phyloP scores from a whole-genome alignment of 2,888 invertebrate species.

The Prosopocoilus inquinatus region DNA sequence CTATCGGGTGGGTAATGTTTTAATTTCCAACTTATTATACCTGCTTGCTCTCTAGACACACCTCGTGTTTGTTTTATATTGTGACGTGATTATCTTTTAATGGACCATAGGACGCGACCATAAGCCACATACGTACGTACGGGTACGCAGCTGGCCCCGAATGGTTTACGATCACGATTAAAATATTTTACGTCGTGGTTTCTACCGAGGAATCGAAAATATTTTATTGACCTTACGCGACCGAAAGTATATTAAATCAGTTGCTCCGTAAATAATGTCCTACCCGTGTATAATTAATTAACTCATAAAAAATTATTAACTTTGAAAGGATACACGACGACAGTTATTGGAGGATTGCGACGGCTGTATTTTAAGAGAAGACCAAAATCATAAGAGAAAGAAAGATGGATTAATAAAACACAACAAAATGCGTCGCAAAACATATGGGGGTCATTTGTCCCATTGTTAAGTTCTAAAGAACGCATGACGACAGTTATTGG shows the following conservation, averaged over 20 bases:
- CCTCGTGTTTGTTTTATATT: slow-evolving; percentile 41
- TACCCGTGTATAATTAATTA: too few species aligned
- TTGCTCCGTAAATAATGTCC: too few species aligned
- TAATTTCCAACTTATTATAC: slow-evolving; percentile 34
- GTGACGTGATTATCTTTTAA: slow-evolving; percentile 33
- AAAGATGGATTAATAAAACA: too few species aligned
- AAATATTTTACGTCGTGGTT: slow-evolving; percentile 2
- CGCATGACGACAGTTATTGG: too few species aligned
- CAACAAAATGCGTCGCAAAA: too few species aligned
- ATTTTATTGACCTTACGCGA: not conserved
- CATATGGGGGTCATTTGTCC: too few species aligned
- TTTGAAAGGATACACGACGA: too few species aligned
- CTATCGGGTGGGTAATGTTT: slow-evolving; percentile 36
- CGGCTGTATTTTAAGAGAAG: too few species aligned
- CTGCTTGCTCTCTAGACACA: slow-evolving; percentile 14
- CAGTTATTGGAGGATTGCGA: too few species aligned
- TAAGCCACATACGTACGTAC: not conserved
- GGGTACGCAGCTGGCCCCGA: not conserved
- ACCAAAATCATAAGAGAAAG: too few species aligned
- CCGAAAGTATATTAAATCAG: not conserved
- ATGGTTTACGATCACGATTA: not conserved
- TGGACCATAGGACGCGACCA: slow-evolving; percentile 18
- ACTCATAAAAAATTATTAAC: too few species aligned
- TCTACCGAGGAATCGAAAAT: not conserved
- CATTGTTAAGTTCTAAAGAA: too few species aligned